Evolutionary conservation across 2,113 vertebrate genomes (phyloP), one percentile per base, ranked within the genome.

Genomic region (Paraplagusia blochii): DNA sequence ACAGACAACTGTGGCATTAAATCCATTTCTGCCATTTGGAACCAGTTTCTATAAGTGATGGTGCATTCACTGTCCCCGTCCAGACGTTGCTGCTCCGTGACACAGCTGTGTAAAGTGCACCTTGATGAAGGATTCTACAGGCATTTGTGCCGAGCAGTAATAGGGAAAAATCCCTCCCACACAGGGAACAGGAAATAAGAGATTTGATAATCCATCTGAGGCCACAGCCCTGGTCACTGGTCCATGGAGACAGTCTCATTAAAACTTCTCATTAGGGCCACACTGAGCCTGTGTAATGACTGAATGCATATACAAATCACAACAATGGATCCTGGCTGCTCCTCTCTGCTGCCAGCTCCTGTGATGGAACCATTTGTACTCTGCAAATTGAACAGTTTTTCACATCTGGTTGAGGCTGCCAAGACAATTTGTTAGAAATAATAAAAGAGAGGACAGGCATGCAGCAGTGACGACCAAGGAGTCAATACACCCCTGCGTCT

Each of bases 191-290:
- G 84, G 72, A 88, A 88, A 89, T 83, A 65, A 57, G 40, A 79
- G 68, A 85, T 89, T 88, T 87, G 66, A 82, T 79, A 81, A 87
- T 84, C 83, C 53, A 50, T 87, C 80, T 77, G 72, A 83, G 78
- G 80, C 66, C 58, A 76, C 76, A 76, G 82, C 61, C 63, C 71
- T 58, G 66, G 74, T 71, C 50, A 59, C 49, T 77, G 75, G 66
- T 83, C 82, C 73, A 64, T 65, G 75, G 69, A 79, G 76, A 79
- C 56, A 76, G 70, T 82, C 81, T 79, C 79, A 85, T 84, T 86
- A 88, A 29, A 79, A 81, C 85, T 90, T 87, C 74, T 87, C 80
- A 90, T 90, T 92, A 89, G 74, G 65, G 81, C 79, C 85, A 88
- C 76, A 83, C 81, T 82, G 83, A 73, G 85, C 74, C 59, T 68